Evolutionary conservation across 1,140 invertebrate species (phyloP).

Genomic region (Nephotettix cincticeps): DNA sequence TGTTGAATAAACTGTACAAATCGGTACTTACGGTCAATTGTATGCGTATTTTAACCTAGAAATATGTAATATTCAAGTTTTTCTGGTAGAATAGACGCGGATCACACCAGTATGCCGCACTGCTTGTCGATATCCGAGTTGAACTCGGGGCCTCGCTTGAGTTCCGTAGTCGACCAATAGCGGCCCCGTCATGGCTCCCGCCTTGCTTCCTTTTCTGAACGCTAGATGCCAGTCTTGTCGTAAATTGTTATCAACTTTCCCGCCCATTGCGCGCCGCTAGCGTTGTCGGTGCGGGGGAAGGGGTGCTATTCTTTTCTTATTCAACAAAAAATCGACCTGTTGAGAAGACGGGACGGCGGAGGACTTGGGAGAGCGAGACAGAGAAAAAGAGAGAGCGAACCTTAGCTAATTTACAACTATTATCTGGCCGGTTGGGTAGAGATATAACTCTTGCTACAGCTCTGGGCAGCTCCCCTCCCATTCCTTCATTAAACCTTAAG

Average conservation of each 20-base stretch:
- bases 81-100: neutral
- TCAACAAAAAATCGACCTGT: slow-evolving; percentile 22
- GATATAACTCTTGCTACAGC: too few species aligned
- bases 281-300: neutral
- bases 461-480: too few species aligned
- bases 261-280: neutral
- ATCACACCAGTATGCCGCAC: neutral
- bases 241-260: slow-evolving; percentile 22
- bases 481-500: too few species aligned
- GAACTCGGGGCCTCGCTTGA: neutral
- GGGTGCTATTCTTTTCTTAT: neutral
- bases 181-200: slow-evolving; percentile 5
- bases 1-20: neutral
- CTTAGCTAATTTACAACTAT: slow-evolving; percentile 18
- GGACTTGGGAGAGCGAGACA: neutral
- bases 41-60: neutral
- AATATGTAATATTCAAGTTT: neutral
- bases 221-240: slow-evolving; percentile 4
- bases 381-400: neutral
- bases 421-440: neutral
- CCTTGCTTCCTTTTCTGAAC: slow-evolving; percentile 1
- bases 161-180: slow-evolving; percentile 17
- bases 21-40: neutral
- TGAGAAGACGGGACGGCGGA: neutral
- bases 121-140: neutral